Conservation (phyloP, 2,797 vertebrate genomes). For the Poeciliopsis infans region DNA sequence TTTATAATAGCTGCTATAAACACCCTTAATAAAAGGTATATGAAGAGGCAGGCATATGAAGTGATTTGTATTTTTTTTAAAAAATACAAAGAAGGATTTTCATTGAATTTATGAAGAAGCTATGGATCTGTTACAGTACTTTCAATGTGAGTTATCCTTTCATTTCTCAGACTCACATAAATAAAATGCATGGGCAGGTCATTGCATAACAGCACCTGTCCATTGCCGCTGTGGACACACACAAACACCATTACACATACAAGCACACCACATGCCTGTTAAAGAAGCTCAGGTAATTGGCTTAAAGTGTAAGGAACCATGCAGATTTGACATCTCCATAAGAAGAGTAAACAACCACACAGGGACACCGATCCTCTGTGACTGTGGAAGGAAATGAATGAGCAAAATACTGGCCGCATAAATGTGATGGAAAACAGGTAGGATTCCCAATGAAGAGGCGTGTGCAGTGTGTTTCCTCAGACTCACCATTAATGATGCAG, state of each 20-base stretch:
- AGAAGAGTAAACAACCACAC: conserved; percentile 41
- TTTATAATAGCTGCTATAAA: neutral
- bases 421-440: neutral
- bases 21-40: neutral
- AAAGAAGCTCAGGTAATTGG: conserved; percentile 73
- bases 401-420: neutral
- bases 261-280: conserved; percentile 59
- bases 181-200: conserved; percentile 7
- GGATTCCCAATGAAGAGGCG: neutral
- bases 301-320: conserved; percentile 61
- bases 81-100: neutral
- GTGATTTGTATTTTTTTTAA: too few relatives aligned
- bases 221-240: conserved; percentile 20
- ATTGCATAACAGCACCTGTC: conserved; percentile 30
- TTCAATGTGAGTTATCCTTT: neutral
- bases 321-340: conserved; percentile 57
- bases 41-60: neutral
- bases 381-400: neutral
- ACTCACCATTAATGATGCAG: conserved; percentile 68
- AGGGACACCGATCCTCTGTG: neutral
- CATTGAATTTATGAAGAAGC: neutral
- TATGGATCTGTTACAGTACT: neutral
- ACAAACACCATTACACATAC: conserved; percentile 30
- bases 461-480: conserved; percentile 21
- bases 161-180: neutral